Conservation (phyloP, 2,113 vertebrate species). For the Cyanoramphus novaezelandiae region DNA sequence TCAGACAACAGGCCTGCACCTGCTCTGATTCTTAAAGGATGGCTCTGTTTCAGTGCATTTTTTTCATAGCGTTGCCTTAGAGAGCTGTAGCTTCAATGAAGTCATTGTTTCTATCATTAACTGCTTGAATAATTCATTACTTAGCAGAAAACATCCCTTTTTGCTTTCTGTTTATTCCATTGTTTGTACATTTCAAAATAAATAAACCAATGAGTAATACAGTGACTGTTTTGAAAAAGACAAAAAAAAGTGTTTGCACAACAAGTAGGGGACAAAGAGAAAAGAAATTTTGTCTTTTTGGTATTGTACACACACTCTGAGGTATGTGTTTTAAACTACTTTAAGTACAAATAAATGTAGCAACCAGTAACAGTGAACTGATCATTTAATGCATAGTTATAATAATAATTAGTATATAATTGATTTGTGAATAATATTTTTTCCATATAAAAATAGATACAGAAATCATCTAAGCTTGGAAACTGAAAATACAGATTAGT, state of each 20-base stretch:
- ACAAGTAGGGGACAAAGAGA: background rate
- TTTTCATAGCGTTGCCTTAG: background rate
- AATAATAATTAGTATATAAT: background rate
- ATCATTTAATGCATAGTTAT: constrained; percentile 11
- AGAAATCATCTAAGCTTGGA: background rate
- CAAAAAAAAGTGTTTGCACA: background rate
- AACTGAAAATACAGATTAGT: background rate
- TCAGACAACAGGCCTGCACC: constrained; percentile 32
- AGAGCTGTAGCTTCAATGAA: constrained; percentile 38
- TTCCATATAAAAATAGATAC: constrained; percentile 26
- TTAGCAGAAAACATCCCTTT: constrained; percentile 39
- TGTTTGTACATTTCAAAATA: constrained; percentile 12
- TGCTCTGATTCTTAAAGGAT: constrained; percentile 40
- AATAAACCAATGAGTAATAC: constrained; percentile 19
- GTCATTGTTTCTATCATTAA: constrained; percentile 42
- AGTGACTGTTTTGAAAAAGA: background rate
- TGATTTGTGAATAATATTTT: constrained; percentile 20
- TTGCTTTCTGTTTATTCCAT: constrained; percentile 25
- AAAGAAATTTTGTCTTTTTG: background rate
- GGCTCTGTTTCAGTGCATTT: constrained; percentile 18
- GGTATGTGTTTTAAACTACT: background rate
- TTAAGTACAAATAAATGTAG: constrained; percentile 32
- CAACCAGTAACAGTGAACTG: background rate
- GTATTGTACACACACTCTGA: background rate
- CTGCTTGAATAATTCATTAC: constrained; percentile 65